Evolutionary conservation across 2,797 vertebrate genomes (phyloP), one percentile per base, ranked within the genome.

Genomic region (Melanotaenia parkinsoni): DNA sequence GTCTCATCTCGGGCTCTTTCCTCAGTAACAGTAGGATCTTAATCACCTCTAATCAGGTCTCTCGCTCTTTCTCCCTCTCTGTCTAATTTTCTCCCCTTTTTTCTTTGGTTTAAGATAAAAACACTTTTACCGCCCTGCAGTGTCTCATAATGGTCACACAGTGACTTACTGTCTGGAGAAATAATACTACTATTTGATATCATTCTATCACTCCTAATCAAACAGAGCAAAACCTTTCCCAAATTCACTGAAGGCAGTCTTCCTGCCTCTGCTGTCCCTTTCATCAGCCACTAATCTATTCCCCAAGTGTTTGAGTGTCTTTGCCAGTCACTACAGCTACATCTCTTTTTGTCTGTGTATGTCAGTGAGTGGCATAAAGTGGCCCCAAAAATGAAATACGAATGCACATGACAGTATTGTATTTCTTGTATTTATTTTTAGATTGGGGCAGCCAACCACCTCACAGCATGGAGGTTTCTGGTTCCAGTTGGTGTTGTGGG

Each of bases 31-130:
- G 81, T 67, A 28, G 24, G 67, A 78, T 88, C 80, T 76, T 88
- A 87, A 89, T 91, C 87, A 80, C 76, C 78, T 56, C 70, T 86
- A 76, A 80, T 86, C 81, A 81, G 74, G 83, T 84, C 74, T 58
- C 74, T 61, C 14, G 47, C 58, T 38, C 71, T 60, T 20, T 33
- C 62, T 68, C 63, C 28, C 38, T 10, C 64, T 20, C 50, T 8
- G 6, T 79, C 69, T 65, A 43, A 37, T 60, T 77, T 80, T 58
- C 59, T 58, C 53, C 58, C 32, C 58, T 70, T 65, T 74, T 65
- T 22, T 64, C 61, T 60, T 60, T 58, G 72, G 58, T 76, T 81
- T 67, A 5, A 83, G 80, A 88, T 86, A 68, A 88, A 89, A 45
- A 77, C 65, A 60, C 76, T 80, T 86, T 80, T 61, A 74, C 85